Percentiles rank a stretch among this genome's conserved stretches.
Evolutionary conservation across 2,888 invertebrate species (phyloP).

Genomic region (Synergus japonicus): DNA sequence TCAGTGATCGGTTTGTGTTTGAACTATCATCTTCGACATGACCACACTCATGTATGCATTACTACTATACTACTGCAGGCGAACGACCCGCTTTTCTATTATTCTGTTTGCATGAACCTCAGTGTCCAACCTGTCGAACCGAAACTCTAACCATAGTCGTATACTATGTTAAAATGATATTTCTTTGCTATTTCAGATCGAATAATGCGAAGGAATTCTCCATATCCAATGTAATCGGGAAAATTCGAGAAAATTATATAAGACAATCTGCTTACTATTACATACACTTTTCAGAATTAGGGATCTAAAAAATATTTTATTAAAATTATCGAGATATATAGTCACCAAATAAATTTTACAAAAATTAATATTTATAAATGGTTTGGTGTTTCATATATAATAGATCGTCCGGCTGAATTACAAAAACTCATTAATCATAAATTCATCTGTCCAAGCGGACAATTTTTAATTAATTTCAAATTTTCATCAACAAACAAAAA

Average conservation of each 20-base stretch:
- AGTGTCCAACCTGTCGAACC: neutral
- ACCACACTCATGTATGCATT: neutral
- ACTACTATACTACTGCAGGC: neutral
- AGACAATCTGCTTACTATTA: neutral
- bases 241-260: neutral
- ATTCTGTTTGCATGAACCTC: neutral
- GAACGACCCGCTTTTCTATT: neutral
- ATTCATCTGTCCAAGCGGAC: too few relatives aligned
- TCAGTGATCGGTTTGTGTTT: slow-evolving; percentile 63
- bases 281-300: too few relatives aligned
- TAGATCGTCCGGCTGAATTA: too few relatives aligned
- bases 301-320: too few relatives aligned
- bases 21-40: slow-evolving; percentile 43
- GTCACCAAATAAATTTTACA: too few relatives aligned
- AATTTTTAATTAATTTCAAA: too few relatives aligned
- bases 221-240: neutral
- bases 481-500: neutral
- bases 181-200: slow-evolving; percentile 11
- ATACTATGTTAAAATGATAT: slow-evolving; percentile 17
- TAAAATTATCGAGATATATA: too few relatives aligned
- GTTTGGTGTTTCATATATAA: too few relatives aligned
- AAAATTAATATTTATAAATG: too few relatives aligned
- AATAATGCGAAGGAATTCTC: slow-evolving; percentile 19
- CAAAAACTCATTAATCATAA: too few relatives aligned
- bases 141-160: neutral